A percentile compares a stretch with the other conserved stretches of the same genome.
Conservation (phyloP, 2,113 vertebrate genomes). For the Sclerurus mexicanus region DNA sequence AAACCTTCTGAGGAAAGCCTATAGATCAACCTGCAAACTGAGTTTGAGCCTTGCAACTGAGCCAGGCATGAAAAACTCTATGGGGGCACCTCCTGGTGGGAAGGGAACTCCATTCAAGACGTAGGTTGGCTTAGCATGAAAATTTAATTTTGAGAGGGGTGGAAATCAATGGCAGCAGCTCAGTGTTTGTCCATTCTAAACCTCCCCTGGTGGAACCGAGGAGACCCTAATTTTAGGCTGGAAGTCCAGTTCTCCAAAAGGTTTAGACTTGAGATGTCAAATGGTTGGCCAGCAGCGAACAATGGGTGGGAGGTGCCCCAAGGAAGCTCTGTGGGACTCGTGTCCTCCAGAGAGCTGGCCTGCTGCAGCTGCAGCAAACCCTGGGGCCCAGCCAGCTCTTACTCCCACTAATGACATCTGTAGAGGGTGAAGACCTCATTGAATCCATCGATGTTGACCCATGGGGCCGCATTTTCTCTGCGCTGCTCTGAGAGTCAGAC, state of each 20-base stretch:
- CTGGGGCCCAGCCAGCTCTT: constrained; percentile 6
- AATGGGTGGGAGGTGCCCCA: neutral
- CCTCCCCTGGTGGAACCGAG: neutral
- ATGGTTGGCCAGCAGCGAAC: neutral
- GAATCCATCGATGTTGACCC: constrained; percentile 56
- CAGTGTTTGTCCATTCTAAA: neutral
- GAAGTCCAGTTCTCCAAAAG: neutral
- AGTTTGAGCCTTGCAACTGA: neutral
- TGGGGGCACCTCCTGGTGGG: neutral
- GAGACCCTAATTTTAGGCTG: neutral
- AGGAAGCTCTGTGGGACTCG: neutral
- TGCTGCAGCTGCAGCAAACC: neutral
- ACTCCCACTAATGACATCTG: constrained; percentile 59
- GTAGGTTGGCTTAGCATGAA: neutral
- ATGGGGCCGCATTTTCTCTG: constrained; percentile 12
- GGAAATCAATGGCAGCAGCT: neutral
- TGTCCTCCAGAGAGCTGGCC: neutral
- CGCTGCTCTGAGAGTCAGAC: constrained; percentile 40
- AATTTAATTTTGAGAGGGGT: neutral
- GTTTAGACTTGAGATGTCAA: neutral
- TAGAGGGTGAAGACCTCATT: constrained; percentile 52
- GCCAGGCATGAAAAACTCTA: neutral
- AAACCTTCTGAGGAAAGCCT: neutral
- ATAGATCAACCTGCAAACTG: neutral
- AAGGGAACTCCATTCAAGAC: accelerated